Evolutionary conservation across 2,888 invertebrate species (phyloP), one percentile per base, ranked within the genome.

Genomic region (Catocala nupta): DNA sequence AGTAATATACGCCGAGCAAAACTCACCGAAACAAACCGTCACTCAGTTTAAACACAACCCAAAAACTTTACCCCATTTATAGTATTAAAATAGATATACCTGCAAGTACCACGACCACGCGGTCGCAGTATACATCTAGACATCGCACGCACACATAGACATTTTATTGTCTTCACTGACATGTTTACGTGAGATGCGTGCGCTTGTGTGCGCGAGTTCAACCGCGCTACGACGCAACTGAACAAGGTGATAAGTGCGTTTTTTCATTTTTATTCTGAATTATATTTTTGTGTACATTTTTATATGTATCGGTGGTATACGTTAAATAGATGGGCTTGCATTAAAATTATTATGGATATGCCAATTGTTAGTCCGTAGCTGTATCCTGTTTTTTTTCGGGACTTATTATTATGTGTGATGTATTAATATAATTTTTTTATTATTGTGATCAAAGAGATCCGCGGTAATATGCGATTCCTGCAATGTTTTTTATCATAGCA

Each of bases 141-240:
- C 77, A 73, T 54, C 71, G 71, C 75, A 76, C 83, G 61, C 86
- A 86, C 82, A 84, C 86, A 64, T 25, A n/a, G 42, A 43, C 63
- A 63, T 75, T 82, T 85, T 82, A 88, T 87, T 87, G 88, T 88
- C 84, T 86, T 82, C 81, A 81, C 77, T 70, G 77, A 82, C 78
- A 77, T 80, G 61, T 61, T 55, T 61, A 68, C 63, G 61, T 52
- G 51, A 56, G 72, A 58, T 43, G 36, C 11, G 43, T 52, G 56
- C 25, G 59, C 12, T 54, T 71, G 87, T 87, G 86, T 87, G 89
- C 3, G 89, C 85, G 88, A 82, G 89, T 89, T 88, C 89, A 87
- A 84, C 83, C 65, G 84, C 80, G 83, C 78, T 70, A 75, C 78
- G 76, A 63, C 77, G 72, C 77, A 78, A 68, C 77, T 77, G 62